Evolutionary conservation across 2,888 invertebrate species (phyloP).

Genomic region (Dynastes grantii): DNA sequence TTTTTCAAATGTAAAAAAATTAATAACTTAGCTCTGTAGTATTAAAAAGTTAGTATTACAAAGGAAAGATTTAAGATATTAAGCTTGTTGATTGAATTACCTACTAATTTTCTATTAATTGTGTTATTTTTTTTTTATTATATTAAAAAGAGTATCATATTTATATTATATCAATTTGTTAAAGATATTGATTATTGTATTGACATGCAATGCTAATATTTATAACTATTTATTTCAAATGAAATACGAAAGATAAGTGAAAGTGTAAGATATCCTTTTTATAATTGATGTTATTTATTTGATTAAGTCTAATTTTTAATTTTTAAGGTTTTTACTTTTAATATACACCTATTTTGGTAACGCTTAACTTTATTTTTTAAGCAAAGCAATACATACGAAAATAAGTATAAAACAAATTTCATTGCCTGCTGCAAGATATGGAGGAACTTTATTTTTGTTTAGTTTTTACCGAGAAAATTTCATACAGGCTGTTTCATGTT

Average conservation of each 20-base stretch:
- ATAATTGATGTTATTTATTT: conserved; percentile 28
- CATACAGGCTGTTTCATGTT: background rate
- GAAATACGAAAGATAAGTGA: background rate
- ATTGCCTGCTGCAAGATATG: conserved; percentile 28
- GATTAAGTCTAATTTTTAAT: background rate
- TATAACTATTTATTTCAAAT: conserved; percentile 33
- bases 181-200: background rate
- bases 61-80: conserved; percentile 23
- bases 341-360: conserved; percentile 17
- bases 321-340: background rate
- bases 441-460: background rate
- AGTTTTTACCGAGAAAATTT: background rate
- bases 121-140: conserved; percentile 9
- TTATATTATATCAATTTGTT: conserved; percentile 12
- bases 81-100: conserved; percentile 30
- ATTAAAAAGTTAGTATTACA: conserved; percentile 36
- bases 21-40: conserved; percentile 15
- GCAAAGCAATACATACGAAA: conserved; percentile 41
- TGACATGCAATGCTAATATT: conserved; percentile 16
- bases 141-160: conserved; percentile 19
- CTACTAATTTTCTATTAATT: conserved; percentile 25
- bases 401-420: conserved; percentile 21
- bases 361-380: conserved; percentile 17
- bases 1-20: conserved; percentile 18
- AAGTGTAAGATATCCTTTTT: background rate